Evolutionary conservation across 2,797 vertebrate genomes (phyloP), one percentile per base, ranked within the genome.

Genomic region (Pachyuromys duprasi): DNA sequence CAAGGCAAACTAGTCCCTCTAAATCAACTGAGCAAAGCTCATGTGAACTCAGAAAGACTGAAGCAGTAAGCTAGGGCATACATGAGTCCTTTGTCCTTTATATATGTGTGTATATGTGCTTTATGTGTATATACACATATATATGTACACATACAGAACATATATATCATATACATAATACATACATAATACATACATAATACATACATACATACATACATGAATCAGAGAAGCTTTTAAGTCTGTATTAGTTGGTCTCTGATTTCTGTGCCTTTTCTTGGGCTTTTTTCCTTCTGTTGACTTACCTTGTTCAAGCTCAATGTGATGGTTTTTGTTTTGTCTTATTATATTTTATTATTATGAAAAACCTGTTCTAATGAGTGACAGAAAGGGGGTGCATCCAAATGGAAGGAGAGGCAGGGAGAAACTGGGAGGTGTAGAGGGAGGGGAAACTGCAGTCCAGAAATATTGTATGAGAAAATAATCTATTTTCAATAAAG

Each of bases 351-450:
- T 36, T 81, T 39, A 81, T 42, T 22, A 5, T 45, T 33, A 28
- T 42, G 15, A 45, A 36, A 3, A 7, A 28, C 5, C 28, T 83
- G 9, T 65, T 33, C 3, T 83, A 83, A 45, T 13, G 42, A 83
- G 26, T 65, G 26, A 31, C 9, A 83, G 17, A 65, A 65, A 65
- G 4, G 5, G 15, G 45, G 8, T 45, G 28, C 3, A 45, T 45
- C 9, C 3, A 1, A 3, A 65, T 12, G 15, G 8, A 11, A 45
- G 39, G 17, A 7, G 17, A 65, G 1, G 2, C 45, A 1, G 20
- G 18, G 11, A 3, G 28, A 0, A 33, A 22, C 28, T 33, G 39
- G 62, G 12, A 65, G 28, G 12, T 65, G 45, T 17, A 31, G 81
- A 22, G 11, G 9, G 0, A 65, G 14, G 18, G 4, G 39, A 33